Percentiles rank a stretch among this genome's conserved stretches.
These are phyloP conservation scores for Erynnis tages DNA, from an alignment of 2,888 invertebrate genomes.

Conservation along the genomic window DNA sequence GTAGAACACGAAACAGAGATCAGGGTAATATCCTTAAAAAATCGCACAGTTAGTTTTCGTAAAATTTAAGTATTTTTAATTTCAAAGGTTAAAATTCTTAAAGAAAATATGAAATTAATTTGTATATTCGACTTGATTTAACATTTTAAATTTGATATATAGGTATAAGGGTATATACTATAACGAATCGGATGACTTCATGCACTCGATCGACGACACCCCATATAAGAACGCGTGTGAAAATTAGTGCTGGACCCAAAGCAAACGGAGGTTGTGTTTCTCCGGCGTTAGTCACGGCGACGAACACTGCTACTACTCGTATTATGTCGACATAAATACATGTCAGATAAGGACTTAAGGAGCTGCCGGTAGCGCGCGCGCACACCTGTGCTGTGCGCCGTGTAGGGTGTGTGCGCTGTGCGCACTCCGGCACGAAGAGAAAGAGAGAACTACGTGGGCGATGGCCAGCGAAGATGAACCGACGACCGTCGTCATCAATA, in stretches of 20 bases:
- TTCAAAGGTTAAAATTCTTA: no score
- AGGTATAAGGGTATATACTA: no score
- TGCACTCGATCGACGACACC: slow-evolving; percentile 12
- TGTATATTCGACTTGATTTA: no score
- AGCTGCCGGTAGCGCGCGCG: slow-evolving; percentile 6
- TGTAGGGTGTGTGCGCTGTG: no score
- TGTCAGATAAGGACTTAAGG: slow-evolving; percentile 9
- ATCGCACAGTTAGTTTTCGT: no score
- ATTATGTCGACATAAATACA: slow-evolving; percentile 1
- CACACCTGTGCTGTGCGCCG: no score
- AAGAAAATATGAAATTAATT: no score
- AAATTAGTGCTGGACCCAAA: neutral
- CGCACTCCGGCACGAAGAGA: no score
- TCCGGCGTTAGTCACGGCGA: neutral
- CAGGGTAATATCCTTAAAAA: no score
- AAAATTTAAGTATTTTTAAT: no score
- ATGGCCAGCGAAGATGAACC: slow-evolving; percentile 7
- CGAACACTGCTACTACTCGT: neutral
- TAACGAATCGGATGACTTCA: slow-evolving; percentile 13
- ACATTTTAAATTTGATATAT: neutral
- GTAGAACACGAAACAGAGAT: no score
- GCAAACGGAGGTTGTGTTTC: slow-evolving; percentile 3
- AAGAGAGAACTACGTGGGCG: neutral
- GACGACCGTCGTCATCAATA: neutral
- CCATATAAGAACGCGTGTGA: slow-evolving; percentile 9